Conservation (phyloP, 23 tunicate genomes). For the Halocynthia aurantium region DNA sequence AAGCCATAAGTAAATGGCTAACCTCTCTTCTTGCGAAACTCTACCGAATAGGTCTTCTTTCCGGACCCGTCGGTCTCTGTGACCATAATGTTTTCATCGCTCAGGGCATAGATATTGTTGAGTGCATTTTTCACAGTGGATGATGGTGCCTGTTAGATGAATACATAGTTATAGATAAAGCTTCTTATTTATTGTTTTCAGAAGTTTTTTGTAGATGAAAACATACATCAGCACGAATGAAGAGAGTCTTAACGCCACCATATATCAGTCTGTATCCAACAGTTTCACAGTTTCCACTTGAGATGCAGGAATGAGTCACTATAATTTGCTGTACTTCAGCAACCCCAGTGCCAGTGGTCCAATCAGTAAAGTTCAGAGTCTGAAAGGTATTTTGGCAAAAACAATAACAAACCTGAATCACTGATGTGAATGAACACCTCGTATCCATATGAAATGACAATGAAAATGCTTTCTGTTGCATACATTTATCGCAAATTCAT, state of each 20-base stretch:
- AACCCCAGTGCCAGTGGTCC: conserved; percentile 5
- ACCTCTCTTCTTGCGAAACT: conserved; percentile 18
- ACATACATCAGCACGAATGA: conserved; percentile 29
- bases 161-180: not conserved
- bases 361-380: conserved; percentile 9
- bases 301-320: conserved; percentile 4
- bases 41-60: conserved; percentile 4
- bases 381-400: not conserved
- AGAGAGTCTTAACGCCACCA: conserved; percentile 12
- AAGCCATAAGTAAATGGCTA: not conserved
- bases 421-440: not conserved
- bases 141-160: conserved; percentile 1
- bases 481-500: too few species aligned
- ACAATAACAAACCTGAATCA: not conserved
- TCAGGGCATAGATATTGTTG: conserved; percentile 4
- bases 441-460: too few species aligned
- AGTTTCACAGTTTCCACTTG: conserved; percentile 1
- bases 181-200: not conserved
- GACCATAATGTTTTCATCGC: conserved; percentile 7
- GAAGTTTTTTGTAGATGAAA: not conserved
- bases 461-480: too few species aligned
- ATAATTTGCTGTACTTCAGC: conserved; percentile 10
- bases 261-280: conserved; percentile 18
- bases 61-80: not conserved
- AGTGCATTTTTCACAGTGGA: not conserved